Evolutionary conservation across 2,797 vertebrate species (phyloP).

Genomic region (Clarias platycephalus): DNA sequence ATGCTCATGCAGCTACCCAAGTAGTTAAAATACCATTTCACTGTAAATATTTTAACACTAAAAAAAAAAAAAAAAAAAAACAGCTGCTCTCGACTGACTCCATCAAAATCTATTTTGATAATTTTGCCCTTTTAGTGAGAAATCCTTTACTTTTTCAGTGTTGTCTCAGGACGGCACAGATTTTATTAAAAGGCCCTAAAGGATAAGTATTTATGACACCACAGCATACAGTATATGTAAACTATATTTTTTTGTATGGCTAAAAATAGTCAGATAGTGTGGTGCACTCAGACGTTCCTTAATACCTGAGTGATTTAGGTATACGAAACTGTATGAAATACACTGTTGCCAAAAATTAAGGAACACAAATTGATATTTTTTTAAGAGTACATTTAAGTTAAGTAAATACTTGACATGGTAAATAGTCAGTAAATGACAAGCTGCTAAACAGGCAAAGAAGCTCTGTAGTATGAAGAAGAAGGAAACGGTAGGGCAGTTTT

Average conservation of each 20-base stretch:
- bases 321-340: conserved; percentile 20
- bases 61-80: background rate
- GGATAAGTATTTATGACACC: conserved; percentile 3
- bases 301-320: conserved; percentile 7
- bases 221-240: conserved; percentile 32
- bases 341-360: conserved; percentile 30
- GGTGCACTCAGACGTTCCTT: background rate
- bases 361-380: conserved; percentile 21
- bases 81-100: conserved; percentile 19
- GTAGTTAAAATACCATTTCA: background rate
- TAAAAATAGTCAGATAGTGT: conserved; percentile 26
- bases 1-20: background rate
- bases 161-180: conserved; percentile 16
- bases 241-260: conserved; percentile 45
- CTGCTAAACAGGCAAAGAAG: conserved; percentile 58
- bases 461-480: conserved; percentile 56
- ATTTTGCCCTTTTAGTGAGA: conserved; percentile 17
- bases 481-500: conserved; percentile 36
- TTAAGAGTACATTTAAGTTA: conserved; percentile 14
- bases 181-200: conserved; percentile 21
- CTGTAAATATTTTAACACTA: conserved; percentile 25
- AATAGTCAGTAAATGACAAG: conserved; percentile 26
- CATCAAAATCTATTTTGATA: conserved; percentile 11
- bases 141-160: conserved; percentile 3
- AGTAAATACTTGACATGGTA: conserved; percentile 5